Conservation (phyloP, 2,888 invertebrate species). For the Stenichneumon culpator region DNA sequence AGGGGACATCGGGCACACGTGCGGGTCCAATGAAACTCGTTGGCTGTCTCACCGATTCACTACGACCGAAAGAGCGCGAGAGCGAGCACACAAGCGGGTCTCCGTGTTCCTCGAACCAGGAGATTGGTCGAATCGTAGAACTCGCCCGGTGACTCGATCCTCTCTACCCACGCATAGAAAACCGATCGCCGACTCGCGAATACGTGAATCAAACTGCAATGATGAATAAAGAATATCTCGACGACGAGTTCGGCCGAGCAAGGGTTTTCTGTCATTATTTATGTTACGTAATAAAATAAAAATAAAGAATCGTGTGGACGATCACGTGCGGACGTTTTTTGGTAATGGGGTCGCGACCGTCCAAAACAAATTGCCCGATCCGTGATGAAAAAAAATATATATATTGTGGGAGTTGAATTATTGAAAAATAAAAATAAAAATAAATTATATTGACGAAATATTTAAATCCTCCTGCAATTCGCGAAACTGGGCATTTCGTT, state of each 20-base stretch:
- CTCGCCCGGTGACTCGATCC: not conserved
- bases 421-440: too few species aligned
- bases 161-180: constrained; percentile 12
- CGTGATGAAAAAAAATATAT: too few species aligned
- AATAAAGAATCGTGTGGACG: too few species aligned
- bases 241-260: not conserved
- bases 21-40: not conserved
- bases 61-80: not conserved
- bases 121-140: constrained; percentile 13
- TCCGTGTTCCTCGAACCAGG: constrained; percentile 4
- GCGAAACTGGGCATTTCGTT: too few species aligned
- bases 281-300: too few species aligned
- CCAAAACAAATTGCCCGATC: too few species aligned
- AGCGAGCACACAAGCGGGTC: constrained; percentile 23
- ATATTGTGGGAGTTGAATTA: too few species aligned
- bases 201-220: constrained; percentile 49
- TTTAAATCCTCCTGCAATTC: too few species aligned
- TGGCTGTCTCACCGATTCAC: constrained; percentile 7
- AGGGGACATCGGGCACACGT: constrained; percentile 42
- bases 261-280: not conserved
- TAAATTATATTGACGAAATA: too few species aligned
- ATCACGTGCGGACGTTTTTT: too few species aligned
- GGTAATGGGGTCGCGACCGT: too few species aligned
- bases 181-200: not conserved
- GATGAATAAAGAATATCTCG: not conserved